Percentiles rank a stretch among this genome's conserved stretches.
Evolutionary conservation across 2,888 invertebrate genomes (phyloP).

Genomic region (Tiliacea aurago): DNA sequence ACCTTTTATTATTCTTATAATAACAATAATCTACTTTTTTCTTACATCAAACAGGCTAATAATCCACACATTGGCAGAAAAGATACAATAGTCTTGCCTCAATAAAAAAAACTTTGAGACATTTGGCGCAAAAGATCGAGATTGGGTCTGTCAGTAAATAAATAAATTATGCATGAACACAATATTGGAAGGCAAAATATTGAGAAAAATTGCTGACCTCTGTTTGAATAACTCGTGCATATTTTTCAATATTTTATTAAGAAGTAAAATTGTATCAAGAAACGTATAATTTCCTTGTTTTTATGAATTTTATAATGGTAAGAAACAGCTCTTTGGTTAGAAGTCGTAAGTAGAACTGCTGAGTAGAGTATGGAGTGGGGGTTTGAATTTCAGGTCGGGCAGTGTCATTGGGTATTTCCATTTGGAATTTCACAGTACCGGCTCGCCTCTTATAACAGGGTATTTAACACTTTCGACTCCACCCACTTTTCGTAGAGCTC

Average conservation of each 20-base stretch:
- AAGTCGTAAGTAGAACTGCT: too few relatives aligned
- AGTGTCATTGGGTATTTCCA: too few relatives aligned
- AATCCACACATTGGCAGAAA: slow-evolving; percentile 77
- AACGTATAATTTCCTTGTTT: not conserved
- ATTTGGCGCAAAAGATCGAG: not conserved
- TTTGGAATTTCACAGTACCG: too few relatives aligned
- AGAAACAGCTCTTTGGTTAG: too few relatives aligned
- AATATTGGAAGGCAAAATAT: too few relatives aligned
- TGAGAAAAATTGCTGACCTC: not conserved
- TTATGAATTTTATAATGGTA: too few relatives aligned
- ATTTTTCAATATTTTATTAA: slow-evolving; percentile 6
- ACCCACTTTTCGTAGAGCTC: too few relatives aligned
- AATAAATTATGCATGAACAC: slow-evolving; percentile 23
- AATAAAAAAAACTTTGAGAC: not conserved
- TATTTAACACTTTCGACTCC: too few relatives aligned
- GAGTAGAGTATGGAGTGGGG: too few relatives aligned
- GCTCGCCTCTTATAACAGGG: too few relatives aligned
- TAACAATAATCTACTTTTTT: slow-evolving; percentile 93
- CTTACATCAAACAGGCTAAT: slow-evolving; percentile 92
- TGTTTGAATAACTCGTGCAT: not conserved
- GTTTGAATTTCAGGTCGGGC: too few relatives aligned
- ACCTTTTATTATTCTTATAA: slow-evolving; percentile 92
- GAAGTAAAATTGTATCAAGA: not conserved
- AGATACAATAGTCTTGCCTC: not conserved
- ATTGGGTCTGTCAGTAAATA: slow-evolving; percentile 1